Conservation (phyloP, 1,140 invertebrate species). For the Thalassaphorura encarpata region DNA sequence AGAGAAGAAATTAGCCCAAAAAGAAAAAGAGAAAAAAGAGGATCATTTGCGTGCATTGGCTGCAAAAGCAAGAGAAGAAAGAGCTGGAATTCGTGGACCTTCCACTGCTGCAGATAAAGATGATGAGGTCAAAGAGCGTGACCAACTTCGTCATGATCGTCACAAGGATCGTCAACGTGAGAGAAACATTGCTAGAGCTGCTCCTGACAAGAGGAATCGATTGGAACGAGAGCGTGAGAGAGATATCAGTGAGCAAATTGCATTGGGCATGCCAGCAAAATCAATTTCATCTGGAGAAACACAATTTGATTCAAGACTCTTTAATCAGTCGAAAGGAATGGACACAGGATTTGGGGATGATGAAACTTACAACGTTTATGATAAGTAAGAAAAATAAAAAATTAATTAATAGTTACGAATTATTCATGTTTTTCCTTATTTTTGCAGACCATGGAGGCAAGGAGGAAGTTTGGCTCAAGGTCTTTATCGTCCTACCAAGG, state of each 20-base stretch:
- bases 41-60: conserved; percentile 85
- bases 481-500: conserved; percentile 81
- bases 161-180: conserved; percentile 88
- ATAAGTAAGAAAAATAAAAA: conserved; percentile 50
- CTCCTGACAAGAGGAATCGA: conserved; percentile 86
- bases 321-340: conserved; percentile 92
- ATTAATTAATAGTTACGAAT: too few species aligned
- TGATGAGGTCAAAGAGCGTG: conserved; percentile 74
- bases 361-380: conserved; percentile 96
- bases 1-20: conserved; percentile 92
- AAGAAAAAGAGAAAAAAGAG: conserved; percentile 98
- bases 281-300: conserved; percentile 59
- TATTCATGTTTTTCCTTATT: neutral
- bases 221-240: conserved; percentile 84
- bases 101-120: conserved; percentile 38
- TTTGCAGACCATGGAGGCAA: conserved; percentile 61
- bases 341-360: conserved; percentile 96
- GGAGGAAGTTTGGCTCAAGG: conserved; percentile 69
- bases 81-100: conserved; percentile 77
- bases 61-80: conserved; percentile 87
- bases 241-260: conserved; percentile 98
- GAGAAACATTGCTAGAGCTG: conserved; percentile 81
- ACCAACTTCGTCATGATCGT: conserved; percentile 76
- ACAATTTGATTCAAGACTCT: conserved; percentile 91
- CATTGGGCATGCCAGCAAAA: conserved; percentile 87